These are phyloP conservation scores for Ephialtes manifestator DNA, from an alignment of 2,888 invertebrate species.

Conservation along the genomic window DNA sequence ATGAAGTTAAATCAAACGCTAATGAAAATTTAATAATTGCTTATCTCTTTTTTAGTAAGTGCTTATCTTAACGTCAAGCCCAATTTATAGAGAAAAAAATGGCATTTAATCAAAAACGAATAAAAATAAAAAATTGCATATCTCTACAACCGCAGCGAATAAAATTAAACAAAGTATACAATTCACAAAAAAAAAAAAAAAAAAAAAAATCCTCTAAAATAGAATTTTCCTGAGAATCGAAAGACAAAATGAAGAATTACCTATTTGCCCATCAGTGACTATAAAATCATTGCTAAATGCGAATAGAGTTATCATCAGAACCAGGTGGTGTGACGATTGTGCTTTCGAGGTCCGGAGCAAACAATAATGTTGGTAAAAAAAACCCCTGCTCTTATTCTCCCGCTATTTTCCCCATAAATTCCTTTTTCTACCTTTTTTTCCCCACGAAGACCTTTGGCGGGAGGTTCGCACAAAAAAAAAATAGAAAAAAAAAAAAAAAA, in stretches of 20 bases:
- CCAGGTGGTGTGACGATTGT: neutral
- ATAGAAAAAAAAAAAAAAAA: slow-evolving; percentile 17
- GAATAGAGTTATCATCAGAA: neutral
- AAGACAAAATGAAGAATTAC: neutral
- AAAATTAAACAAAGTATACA: too few species aligned
- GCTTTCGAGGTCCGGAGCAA: neutral
- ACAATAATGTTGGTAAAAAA: slow-evolving; percentile 35
- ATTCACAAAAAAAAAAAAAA: too few species aligned
- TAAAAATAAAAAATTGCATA: too few species aligned
- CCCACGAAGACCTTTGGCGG: slow-evolving; percentile 30
- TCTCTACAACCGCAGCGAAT: too few species aligned
- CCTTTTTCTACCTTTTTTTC: slow-evolving; percentile 8
- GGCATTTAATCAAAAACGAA: too few species aligned
- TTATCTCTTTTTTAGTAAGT: too few species aligned
- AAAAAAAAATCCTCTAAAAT: neutral
- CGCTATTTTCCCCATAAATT: slow-evolving; percentile 7
- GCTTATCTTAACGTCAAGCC: too few species aligned
- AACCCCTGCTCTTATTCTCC: slow-evolving; percentile 33
- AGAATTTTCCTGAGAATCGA: neutral
- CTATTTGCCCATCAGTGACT: neutral
- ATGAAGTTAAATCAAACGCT: too few species aligned
- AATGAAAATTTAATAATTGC: too few species aligned
- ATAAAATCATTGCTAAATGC: neutral
- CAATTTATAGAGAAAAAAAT: too few species aligned
- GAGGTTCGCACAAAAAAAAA: slow-evolving; percentile 43